Evolutionary conservation across 2,113 vertebrate genomes (phyloP), one percentile per base, ranked within the genome.

Genomic region (Podocnemis expansa): DNA sequence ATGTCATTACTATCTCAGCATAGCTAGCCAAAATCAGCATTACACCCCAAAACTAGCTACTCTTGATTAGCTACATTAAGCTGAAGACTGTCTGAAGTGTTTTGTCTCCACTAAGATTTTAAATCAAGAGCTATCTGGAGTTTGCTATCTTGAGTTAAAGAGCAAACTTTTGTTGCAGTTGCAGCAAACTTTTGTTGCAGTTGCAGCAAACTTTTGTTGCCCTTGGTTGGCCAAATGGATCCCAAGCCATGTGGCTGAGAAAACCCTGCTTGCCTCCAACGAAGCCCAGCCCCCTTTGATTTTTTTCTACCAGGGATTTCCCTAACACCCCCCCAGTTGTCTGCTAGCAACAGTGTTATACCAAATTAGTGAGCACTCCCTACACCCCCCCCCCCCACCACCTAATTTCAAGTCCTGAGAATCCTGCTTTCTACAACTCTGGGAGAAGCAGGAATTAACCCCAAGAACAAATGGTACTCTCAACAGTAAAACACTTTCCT

Each of bases 71-170:
- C 22, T 73, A 2, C 67, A 73, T 10, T 24, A 21, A 41, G 34
- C 34, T 70, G n/a, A 70, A 22, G 5, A 38, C 21, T n/a, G 3
- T 0, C 38, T n/a, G 3, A 0, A 1, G 14, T 2, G 1, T 78
- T 10, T 29, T 92, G 89, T 73, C 75, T 94, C 31, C 43, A 73
- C n/a, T 73, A 41, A n/a, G 10, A 73, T 22, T 93, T 95, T 75
- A 58, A 49, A 89, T 3, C 0, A 0, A 87, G 29, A 60, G 63
- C 76, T 93, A 85, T 45, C 56, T 73, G 56, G 86, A 94, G 73
- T 60, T 79, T 29, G 24, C 80, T 60, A 60, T 89, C 89, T 79
- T 47, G 38, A 82, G 81, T 52, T 43, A 80, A 84, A 94, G 94
- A 43, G 21, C 21, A 49, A 29, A 29, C 1, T 1, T 78, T 75